phyloP scores from a whole-genome alignment of 1,140 invertebrate genomes.

The Rhagoletis pomonella region DNA sequence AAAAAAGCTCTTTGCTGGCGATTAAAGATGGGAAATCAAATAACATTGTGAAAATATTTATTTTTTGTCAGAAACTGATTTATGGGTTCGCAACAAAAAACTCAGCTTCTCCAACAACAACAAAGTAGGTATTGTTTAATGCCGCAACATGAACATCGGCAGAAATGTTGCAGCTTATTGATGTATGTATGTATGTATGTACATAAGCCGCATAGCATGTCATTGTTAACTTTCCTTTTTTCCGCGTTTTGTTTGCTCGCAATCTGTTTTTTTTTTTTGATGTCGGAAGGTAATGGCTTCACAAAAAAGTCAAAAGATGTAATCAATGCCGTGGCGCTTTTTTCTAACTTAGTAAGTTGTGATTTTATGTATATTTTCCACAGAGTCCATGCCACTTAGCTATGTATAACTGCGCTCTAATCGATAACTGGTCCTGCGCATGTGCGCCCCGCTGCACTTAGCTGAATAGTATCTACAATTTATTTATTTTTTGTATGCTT shows the following conservation, averaged over 20 bases:
- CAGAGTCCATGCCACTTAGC: background rate
- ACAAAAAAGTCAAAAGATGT: background rate
- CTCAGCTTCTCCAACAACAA: background rate
- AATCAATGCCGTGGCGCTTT: background rate
- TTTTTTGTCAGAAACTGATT: constrained; percentile 28
- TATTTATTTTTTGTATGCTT: background rate
- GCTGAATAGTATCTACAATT: background rate
- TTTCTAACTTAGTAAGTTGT: background rate
- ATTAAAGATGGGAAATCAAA: background rate
- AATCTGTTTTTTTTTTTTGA: background rate
- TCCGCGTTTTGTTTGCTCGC: background rate
- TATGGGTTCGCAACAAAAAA: constrained; percentile 28
- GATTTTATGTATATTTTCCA: background rate
- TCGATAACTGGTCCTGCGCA: background rate
- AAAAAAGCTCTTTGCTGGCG: background rate
- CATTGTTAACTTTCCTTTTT: background rate
- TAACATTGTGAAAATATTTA: constrained; percentile 1
- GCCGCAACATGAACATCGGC: background rate
- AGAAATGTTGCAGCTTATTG: background rate
- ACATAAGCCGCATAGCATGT: background rate
- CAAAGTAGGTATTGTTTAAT: constrained; percentile 14
- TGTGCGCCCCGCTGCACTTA: background rate
- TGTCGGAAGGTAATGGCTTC: constrained; percentile 7
- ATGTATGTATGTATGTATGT: background rate
- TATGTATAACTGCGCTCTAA: background rate